A percentile compares a stretch with the other conserved stretches of the same genome.
Conservation (phyloP, 2,113 vertebrate species). For the Coracopsis vasa region DNA sequence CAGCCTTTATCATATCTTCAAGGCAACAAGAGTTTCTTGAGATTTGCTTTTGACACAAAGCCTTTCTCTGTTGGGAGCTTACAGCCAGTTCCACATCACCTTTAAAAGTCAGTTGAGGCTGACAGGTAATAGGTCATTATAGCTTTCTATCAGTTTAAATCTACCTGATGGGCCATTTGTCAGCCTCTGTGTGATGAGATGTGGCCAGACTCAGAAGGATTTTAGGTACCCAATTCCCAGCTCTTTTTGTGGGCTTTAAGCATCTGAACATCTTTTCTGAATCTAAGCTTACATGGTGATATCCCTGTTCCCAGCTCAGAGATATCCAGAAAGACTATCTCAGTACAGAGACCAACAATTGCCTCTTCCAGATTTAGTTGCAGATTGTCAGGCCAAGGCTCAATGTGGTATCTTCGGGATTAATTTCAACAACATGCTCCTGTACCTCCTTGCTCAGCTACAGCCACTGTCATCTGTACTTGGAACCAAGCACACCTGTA, state of each 20-base stretch:
- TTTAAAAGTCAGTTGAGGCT: constrained; percentile 16
- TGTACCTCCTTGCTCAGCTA: not conserved
- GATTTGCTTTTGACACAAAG: not conserved
- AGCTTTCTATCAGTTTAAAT: constrained; percentile 18
- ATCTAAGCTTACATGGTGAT: not conserved
- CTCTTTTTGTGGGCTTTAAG: not conserved
- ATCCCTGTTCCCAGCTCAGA: not conserved
- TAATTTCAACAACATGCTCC: not conserved
- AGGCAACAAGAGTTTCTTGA: not conserved
- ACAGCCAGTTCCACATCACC: not conserved
- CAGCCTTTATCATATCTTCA: not conserved
- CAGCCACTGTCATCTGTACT: not conserved
- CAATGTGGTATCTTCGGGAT: not conserved
- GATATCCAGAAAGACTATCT: not conserved
- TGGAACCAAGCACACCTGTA: not conserved
- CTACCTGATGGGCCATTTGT: not conserved
- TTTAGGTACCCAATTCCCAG: not conserved
- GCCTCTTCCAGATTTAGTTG: not conserved
- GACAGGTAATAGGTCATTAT: not conserved
- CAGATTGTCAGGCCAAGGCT: not conserved
- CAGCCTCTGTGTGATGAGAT: constrained; percentile 4
- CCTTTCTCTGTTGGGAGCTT: not conserved
- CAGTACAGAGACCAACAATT: not conserved
- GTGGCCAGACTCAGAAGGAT: not conserved
- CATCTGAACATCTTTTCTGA: not conserved